These are phyloP conservation scores for Beroe ovata DNA, from an alignment of 37 sponge, comb jelly and placozoan genomes.

Conservation along the genomic window DNA sequence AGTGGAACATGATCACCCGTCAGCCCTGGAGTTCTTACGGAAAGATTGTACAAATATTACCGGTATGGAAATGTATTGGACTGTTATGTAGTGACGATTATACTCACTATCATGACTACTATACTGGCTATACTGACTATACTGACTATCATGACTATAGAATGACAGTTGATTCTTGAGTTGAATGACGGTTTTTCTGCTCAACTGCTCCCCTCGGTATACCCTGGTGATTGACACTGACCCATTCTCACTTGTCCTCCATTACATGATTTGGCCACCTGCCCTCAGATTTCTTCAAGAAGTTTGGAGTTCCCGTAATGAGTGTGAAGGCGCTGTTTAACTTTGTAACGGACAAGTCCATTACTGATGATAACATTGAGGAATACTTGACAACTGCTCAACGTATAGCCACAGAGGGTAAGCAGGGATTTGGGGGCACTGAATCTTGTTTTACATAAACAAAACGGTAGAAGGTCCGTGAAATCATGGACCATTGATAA, in stretches of 20 bases:
- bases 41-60: slow-evolving; percentile 95
- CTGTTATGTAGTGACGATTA: too few relatives aligned
- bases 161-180: too few relatives aligned
- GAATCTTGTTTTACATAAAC: too few relatives aligned
- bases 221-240: too few relatives aligned
- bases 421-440: too few relatives aligned
- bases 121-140: too few relatives aligned
- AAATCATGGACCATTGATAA: too few relatives aligned
- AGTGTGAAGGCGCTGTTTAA: slow-evolving; percentile 88
- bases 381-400: slow-evolving; percentile 81
- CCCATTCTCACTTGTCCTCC: neutral
- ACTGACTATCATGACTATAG: too few relatives aligned
- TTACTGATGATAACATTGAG: slow-evolving; percentile 84
- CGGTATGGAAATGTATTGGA: too few relatives aligned
- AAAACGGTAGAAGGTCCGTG: too few relatives aligned
- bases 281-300: slow-evolving; percentile 85
- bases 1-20: slow-evolving; percentile 98
- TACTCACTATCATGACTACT: too few relatives aligned
- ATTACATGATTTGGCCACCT: neutral
- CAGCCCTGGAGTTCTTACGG: slow-evolving; percentile 91
- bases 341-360: slow-evolving; percentile 87
- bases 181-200: too few relatives aligned
- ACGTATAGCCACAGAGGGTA: slow-evolving; percentile 68
- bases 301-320: slow-evolving; percentile 83
- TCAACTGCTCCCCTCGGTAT: neutral